Conservation (phyloP, 2,113 vertebrate genomes). For the Notechis scutatus region DNA sequence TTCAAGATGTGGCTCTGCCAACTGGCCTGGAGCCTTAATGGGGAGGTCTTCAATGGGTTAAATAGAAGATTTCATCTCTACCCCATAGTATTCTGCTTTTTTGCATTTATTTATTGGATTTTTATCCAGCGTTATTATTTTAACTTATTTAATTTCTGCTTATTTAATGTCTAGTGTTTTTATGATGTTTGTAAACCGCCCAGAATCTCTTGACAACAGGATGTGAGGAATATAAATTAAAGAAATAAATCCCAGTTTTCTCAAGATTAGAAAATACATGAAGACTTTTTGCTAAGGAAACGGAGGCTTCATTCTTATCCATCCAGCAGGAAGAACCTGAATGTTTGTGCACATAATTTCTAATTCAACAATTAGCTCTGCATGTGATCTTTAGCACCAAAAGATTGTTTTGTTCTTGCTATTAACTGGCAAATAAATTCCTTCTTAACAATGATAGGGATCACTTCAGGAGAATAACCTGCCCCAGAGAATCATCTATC, state of each 20-base stretch:
- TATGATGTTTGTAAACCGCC: neutral
- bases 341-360: neutral
- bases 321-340: neutral
- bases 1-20: neutral
- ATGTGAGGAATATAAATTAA: neutral
- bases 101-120: neutral
- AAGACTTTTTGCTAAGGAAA: neutral
- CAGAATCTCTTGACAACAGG: neutral
- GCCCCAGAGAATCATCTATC: neutral
- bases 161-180: neutral
- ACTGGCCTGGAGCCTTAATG: neutral
- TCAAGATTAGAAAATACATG: neutral
- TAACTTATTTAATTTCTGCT: neutral
- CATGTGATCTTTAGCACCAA: neutral
- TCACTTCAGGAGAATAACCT: neutral
- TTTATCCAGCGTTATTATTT: neutral
- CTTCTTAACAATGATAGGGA: neutral
- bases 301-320: neutral
- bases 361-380: neutral
- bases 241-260: neutral
- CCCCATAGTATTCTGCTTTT: too few relatives aligned
- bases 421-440: neutral
- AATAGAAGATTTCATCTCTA: neutral
- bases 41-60: neutral
- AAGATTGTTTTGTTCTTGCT: neutral